These are phyloP conservation scores for Coecobrya sp. DNA, from an alignment of 2,888 invertebrate genomes.

Conservation along the genomic window DNA sequence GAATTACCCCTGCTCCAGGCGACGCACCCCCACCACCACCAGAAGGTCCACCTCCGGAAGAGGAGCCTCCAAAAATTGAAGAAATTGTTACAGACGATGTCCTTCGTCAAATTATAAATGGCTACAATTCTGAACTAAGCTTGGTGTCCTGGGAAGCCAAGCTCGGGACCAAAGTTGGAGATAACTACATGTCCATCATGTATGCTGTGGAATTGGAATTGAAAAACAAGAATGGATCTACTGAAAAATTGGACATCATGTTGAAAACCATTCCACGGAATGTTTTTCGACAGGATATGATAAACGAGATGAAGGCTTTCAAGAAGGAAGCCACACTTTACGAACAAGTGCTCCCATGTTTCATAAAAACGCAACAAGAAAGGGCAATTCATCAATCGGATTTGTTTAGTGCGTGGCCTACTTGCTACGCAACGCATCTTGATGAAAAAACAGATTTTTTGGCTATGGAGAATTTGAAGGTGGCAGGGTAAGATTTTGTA, in stretches of 20 bases:
- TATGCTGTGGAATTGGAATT: slow-evolving; percentile 81
- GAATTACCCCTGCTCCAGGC: background rate
- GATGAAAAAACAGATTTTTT: slow-evolving; percentile 80
- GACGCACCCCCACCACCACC: slow-evolving; percentile 49
- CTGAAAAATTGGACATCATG: slow-evolving; percentile 77
- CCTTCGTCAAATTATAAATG: slow-evolving; percentile 78
- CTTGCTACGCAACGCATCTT: slow-evolving; percentile 79
- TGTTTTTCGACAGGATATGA: slow-evolving; percentile 78
- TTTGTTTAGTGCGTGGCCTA: slow-evolving; percentile 78
- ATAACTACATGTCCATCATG: slow-evolving; percentile 86
- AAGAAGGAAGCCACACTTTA: slow-evolving; percentile 82
- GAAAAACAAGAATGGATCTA: slow-evolving; percentile 68
- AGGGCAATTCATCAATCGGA: slow-evolving; percentile 66
- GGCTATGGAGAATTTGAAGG: slow-evolving; percentile 82
- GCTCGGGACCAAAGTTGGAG: slow-evolving; percentile 82
- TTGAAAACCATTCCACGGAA: slow-evolving; percentile 83
- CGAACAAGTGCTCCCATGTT: slow-evolving; percentile 64
- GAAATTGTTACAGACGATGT: slow-evolving; percentile 85
- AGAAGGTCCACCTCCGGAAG: too few species aligned
- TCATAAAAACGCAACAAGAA: slow-evolving; percentile 77
- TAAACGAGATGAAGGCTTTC: slow-evolving; percentile 83
- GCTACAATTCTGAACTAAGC: slow-evolving; percentile 77
- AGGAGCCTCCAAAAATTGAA: slow-evolving; percentile 83
- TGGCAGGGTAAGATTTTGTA: slow-evolving; percentile 78
- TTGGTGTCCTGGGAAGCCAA: slow-evolving; percentile 75